Conservation (phyloP, 2,797 vertebrate genomes). For the Dromococcyx pavoninus region DNA sequence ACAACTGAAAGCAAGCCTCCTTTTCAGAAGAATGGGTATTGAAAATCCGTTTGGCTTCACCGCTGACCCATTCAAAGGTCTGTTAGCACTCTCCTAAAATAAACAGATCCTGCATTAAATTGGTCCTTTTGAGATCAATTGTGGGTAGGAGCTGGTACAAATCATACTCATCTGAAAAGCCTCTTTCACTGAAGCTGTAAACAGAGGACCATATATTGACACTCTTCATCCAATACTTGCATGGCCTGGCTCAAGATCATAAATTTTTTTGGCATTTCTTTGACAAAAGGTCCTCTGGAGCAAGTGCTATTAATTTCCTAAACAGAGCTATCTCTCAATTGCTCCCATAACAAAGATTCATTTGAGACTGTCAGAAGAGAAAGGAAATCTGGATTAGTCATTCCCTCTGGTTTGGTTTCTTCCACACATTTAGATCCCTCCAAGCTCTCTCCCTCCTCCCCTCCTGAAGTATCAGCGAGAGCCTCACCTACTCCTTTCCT, state of each 20-base stretch:
- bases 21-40: conserved; percentile 7
- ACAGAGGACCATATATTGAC: neutral
- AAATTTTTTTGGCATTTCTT: conserved; percentile 1
- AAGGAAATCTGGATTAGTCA: neutral
- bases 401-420: neutral
- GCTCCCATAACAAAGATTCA: neutral
- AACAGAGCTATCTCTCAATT: neutral
- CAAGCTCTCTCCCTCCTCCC: neutral
- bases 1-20: neutral
- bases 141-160: conserved; percentile 23
- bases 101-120: conserved; percentile 34
- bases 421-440: neutral
- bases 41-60: conserved; percentile 46
- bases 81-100: conserved; percentile 34
- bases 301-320: conserved; percentile 14
- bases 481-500: neutral
- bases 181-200: conserved; percentile 21
- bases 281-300: conserved; percentile 9
- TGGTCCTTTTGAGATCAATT: conserved; percentile 35
- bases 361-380: neutral
- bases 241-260: neutral
- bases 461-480: neutral
- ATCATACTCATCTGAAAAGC: neutral
- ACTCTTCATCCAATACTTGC: conserved; percentile 24
- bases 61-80: conserved; percentile 17